Evolutionary conservation across 37 sponge, comb jelly and placozoan genomes (phyloP).

Genomic region (Beroe ovata): DNA sequence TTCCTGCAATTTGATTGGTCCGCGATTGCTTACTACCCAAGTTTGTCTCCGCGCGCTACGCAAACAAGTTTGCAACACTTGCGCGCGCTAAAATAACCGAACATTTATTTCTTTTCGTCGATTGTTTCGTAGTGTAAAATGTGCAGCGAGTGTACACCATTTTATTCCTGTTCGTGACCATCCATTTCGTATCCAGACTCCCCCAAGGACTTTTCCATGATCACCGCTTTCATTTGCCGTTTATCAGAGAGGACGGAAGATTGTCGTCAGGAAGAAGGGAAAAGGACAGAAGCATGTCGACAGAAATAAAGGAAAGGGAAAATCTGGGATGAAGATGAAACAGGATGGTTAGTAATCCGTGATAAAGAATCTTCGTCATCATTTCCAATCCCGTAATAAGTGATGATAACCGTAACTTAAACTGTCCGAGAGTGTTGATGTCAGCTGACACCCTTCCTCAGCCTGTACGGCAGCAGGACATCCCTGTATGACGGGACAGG

Average conservation of each 20-base stretch:
- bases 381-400: neutral
- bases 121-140: too few species aligned
- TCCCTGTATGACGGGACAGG: slow-evolving; percentile 60
- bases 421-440: neutral
- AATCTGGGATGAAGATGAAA: neutral
- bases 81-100: too few species aligned
- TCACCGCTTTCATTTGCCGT: neutral
- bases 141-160: too few species aligned
- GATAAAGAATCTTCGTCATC: neutral
- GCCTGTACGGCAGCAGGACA: slow-evolving; percentile 41
- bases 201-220: too few species aligned
- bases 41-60: too few species aligned
- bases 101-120: too few species aligned
- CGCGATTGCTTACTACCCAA: too few species aligned
- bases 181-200: too few species aligned
- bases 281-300: neutral
- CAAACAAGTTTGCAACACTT: too few species aligned
- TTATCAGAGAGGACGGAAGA: neutral
- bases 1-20: too few species aligned
- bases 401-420: too few species aligned
- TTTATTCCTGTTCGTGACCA: too few species aligned
- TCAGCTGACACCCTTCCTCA: neutral
- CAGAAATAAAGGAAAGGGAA: neutral
- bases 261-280: slow-evolving; percentile 4
- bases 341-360: neutral